Percentiles rank a stretch among this genome's conserved stretches.
phyloP scores from a whole-genome alignment of 2,113 vertebrate species.

The Gymnobelideus leadbeateri region DNA sequence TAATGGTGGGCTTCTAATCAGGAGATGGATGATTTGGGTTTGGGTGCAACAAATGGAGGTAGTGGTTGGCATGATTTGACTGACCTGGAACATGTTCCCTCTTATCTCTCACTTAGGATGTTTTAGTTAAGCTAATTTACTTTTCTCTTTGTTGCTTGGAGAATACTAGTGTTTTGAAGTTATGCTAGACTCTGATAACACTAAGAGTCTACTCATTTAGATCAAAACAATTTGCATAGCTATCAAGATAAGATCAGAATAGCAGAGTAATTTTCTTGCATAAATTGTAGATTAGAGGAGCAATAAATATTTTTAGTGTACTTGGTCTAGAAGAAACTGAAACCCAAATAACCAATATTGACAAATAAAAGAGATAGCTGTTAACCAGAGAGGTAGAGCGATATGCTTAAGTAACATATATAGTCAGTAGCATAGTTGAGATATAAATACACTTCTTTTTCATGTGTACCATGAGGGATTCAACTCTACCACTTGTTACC shows the following conservation, averaged over 20 bases:
- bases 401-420: background rate
- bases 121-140: background rate
- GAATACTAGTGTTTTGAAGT: background rate
- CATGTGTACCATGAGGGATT: background rate
- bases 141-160: background rate
- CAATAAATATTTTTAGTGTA: background rate
- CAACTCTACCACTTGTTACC: background rate
- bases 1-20: too few species aligned
- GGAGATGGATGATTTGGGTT: too few species aligned
- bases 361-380: background rate
- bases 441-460: background rate
- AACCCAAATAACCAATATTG: background rate
- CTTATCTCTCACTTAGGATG: background rate
- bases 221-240: background rate
- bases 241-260: background rate
- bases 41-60: too few species aligned
- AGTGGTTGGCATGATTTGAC: background rate
- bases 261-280: background rate
- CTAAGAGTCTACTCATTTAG: background rate
- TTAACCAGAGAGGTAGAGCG: too few species aligned
- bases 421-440: background rate
- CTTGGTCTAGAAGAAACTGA: background rate
- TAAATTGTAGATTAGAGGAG: background rate
- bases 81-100: background rate
- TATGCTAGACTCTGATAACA: background rate